A percentile compares a stretch with the other conserved stretches of the same genome.
phyloP scores from a whole-genome alignment of 2,113 vertebrate genomes.

The Coturnix japonica region DNA sequence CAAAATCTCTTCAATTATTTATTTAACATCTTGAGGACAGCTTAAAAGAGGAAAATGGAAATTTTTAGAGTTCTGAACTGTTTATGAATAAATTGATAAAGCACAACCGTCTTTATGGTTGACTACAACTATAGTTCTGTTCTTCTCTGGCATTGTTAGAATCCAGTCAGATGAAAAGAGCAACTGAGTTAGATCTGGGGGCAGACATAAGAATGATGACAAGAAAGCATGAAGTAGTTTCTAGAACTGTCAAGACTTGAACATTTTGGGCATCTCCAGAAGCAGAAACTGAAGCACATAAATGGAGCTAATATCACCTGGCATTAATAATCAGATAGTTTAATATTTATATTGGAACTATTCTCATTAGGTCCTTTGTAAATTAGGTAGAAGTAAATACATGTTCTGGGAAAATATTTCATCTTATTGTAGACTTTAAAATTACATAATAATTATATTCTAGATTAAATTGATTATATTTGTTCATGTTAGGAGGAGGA shows the following conservation, averaged over 20 bases:
- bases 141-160: background rate
- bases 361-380: background rate
- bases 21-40: background rate
- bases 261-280: background rate
- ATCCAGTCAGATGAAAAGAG: background rate
- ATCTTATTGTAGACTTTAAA: background rate
- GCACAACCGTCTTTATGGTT: background rate
- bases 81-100: background rate
- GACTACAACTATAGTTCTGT: background rate
- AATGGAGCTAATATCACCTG: background rate
- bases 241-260: background rate
- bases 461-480: background rate
- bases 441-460: background rate
- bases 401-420: background rate
- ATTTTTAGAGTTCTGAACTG: slow-evolving; percentile 35
- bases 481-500: background rate
- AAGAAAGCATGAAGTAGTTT: background rate
- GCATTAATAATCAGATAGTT: background rate
- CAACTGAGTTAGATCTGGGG: background rate
- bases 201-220: background rate
- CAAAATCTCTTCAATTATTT: background rate
- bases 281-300: background rate
- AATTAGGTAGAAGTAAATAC: background rate
- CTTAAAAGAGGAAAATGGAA: background rate
- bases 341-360: background rate